Conservation (phyloP, 2,888 invertebrate genomes). For the Temnothorax rugatulus region DNA sequence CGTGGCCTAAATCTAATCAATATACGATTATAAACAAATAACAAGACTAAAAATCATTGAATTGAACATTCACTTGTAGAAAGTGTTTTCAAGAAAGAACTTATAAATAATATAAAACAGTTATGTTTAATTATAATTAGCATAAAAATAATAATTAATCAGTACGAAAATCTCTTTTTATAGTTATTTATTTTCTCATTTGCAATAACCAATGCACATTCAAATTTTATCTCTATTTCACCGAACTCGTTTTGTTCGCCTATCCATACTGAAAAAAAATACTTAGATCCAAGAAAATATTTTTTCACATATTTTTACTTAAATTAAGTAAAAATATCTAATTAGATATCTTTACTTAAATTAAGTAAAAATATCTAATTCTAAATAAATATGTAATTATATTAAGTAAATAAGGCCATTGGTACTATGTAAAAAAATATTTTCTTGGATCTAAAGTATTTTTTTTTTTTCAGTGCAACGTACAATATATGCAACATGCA, state of each 20-base stretch:
- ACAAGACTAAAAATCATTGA: background rate
- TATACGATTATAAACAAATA: background rate
- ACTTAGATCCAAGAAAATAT: too few relatives aligned
- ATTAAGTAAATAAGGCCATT: too few relatives aligned
- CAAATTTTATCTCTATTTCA: background rate
- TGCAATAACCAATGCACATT: background rate
- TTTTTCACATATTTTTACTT: too few relatives aligned
- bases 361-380: too few relatives aligned
- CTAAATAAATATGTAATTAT: too few relatives aligned
- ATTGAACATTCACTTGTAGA: constrained; percentile 3
- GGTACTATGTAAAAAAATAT: too few relatives aligned
- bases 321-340: too few relatives aligned
- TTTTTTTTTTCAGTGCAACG: too few relatives aligned
- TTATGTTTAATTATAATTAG: background rate
- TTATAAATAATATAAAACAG: background rate
- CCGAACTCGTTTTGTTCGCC: background rate
- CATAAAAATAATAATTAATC: constrained; percentile 7
- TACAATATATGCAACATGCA: background rate
- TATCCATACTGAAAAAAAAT: too few relatives aligned
- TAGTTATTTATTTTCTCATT: background rate
- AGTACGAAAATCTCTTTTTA: background rate
- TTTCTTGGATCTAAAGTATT: too few relatives aligned
- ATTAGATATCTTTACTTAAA: too few relatives aligned
- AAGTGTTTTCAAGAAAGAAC: background rate
- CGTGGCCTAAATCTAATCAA: background rate